These are phyloP conservation scores for Psilopsiagon aymara DNA, from an alignment of 2,113 vertebrate genomes.

Conservation along the genomic window DNA sequence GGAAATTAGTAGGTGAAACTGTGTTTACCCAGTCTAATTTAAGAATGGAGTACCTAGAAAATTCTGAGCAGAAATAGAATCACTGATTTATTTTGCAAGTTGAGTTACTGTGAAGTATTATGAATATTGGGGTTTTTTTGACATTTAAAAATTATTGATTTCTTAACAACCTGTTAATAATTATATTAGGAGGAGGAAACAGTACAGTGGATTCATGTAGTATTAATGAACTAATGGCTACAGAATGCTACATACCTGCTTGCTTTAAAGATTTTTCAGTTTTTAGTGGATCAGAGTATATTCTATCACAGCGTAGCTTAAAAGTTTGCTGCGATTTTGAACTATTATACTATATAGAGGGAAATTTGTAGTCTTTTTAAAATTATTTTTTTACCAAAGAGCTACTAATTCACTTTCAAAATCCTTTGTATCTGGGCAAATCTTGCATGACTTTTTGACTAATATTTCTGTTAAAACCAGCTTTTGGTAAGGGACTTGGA, in stretches of 20 bases:
- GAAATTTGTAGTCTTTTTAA: neutral
- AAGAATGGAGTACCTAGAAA: neutral
- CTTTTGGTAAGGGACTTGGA: neutral
- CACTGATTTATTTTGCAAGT: neutral
- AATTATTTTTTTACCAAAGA: neutral
- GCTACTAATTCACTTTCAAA: slow-evolving; percentile 4
- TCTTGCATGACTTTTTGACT: neutral
- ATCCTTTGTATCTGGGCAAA: neutral
- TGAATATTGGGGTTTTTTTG: neutral
- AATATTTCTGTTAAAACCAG: neutral
- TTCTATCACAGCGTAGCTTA: neutral
- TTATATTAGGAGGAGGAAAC: slow-evolving; percentile 57
- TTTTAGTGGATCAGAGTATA: slow-evolving; percentile 34
- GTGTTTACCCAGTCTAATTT: neutral
- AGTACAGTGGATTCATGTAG: slow-evolving; percentile 45
- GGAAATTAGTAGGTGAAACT: neutral
- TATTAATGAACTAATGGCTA: slow-evolving; percentile 71
- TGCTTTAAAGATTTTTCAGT: slow-evolving; percentile 40
- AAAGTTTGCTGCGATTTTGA: neutral
- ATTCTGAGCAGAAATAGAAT: neutral
- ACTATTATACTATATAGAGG: neutral
- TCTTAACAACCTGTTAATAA: slow-evolving; percentile 4
- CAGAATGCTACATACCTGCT: slow-evolving; percentile 1
- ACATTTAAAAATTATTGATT: slow-evolving; percentile 20
- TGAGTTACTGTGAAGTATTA: neutral